A percentile compares a stretch with the other conserved stretches of the same genome.
Evolutionary conservation across 2,113 vertebrate genomes (phyloP).

Genomic region (Poecilia latipinna): DNA sequence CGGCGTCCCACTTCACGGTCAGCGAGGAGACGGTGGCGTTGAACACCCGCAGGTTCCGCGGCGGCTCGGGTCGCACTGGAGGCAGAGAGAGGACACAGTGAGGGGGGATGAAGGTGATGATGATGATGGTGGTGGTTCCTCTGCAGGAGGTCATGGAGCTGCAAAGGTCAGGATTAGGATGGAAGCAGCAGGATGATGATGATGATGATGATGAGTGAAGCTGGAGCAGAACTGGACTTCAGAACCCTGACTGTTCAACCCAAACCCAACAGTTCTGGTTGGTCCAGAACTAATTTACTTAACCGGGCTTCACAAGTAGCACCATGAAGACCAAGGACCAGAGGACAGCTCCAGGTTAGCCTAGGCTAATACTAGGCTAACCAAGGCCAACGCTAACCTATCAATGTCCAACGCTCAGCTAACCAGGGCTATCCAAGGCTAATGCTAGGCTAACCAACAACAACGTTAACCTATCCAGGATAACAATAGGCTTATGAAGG

Average conservation of each 20-base stretch:
- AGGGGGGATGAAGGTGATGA: background rate
- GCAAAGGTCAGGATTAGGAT: constrained; percentile 21
- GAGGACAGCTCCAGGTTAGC: too few relatives aligned
- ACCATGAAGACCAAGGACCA: too few relatives aligned
- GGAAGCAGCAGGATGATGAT: constrained; percentile 15
- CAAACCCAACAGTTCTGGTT: too few relatives aligned
- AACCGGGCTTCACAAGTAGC: too few relatives aligned
- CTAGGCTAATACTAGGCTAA: too few relatives aligned
- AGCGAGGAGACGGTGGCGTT: constrained; percentile 90
- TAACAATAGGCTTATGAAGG: too few relatives aligned
- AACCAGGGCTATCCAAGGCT: too few relatives aligned
- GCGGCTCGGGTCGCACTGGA: constrained; percentile 85
- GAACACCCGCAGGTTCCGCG: constrained; percentile 89
- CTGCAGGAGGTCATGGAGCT: constrained; percentile 30
- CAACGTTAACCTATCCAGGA: too few relatives aligned
- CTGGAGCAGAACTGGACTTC: constrained; percentile 37
- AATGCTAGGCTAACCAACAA: too few relatives aligned
- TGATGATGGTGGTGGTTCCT: background rate
- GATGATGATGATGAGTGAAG: constrained; percentile 19
- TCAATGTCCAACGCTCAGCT: too few relatives aligned
- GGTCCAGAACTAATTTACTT: too few relatives aligned
- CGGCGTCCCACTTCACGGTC: constrained; percentile 91
- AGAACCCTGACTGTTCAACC: background rate
- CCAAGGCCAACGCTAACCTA: too few relatives aligned
- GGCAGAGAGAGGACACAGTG: constrained; percentile 18